Percentiles rank a stretch among this genome's conserved stretches.
phyloP scores from a whole-genome alignment of 2,888 invertebrate genomes.

The Scaptomyza caliginosa region DNA sequence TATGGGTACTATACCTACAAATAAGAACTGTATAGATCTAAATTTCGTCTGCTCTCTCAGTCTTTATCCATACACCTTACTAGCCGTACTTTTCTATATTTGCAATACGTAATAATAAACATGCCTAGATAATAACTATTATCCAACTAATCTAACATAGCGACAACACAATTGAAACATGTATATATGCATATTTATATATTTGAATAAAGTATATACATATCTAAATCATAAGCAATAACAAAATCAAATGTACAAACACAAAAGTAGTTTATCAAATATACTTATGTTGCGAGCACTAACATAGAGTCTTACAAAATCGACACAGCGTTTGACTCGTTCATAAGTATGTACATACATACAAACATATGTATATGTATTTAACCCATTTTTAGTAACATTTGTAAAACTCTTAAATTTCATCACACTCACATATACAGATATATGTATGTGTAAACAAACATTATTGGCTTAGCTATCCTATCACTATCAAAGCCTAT shows the following conservation, averaged over 20 bases:
- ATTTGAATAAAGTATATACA: not conserved
- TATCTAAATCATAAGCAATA: conserved; percentile 4
- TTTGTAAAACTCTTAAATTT: conserved; percentile 20
- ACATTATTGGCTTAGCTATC: not conserved
- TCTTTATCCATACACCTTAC: not conserved
- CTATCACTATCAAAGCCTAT: not conserved
- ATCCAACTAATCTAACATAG: not conserved
- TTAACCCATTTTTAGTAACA: conserved; percentile 31
- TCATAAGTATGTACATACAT: conserved; percentile 19
- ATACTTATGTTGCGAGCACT: conserved; percentile 44
- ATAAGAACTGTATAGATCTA: conserved; percentile 17
- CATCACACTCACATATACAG: conserved; percentile 12
- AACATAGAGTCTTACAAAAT: conserved; percentile 8
- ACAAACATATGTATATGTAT: conserved; percentile 39
- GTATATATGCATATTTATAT: conserved; percentile 7
- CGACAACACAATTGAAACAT: not conserved
- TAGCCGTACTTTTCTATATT: not conserved
- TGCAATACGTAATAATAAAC: not conserved
- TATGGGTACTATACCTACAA: conserved; percentile 16
- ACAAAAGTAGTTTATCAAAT: conserved; percentile 24
- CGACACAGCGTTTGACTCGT: conserved; percentile 11
- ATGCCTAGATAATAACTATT: not conserved
- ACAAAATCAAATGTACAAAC: conserved; percentile 26
- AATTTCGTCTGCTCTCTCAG: conserved; percentile 27
- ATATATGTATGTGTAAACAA: too few relatives aligned